Evolutionary conservation across 2,888 invertebrate genomes (phyloP).

Genomic region (Tanypteryx hageni): DNA sequence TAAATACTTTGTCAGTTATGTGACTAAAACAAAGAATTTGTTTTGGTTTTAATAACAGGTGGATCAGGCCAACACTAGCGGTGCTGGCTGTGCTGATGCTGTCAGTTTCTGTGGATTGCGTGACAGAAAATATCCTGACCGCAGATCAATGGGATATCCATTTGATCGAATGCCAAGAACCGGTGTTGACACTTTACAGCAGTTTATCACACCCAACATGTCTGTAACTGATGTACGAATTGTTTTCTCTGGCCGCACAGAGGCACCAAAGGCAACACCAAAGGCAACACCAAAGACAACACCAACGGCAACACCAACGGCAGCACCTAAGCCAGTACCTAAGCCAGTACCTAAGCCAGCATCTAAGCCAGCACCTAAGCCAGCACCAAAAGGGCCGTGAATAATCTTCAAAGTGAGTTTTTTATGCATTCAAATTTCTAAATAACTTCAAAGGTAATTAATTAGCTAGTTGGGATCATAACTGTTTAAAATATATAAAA

Average conservation of each 20-base stretch:
- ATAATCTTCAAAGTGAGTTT: too few relatives aligned
- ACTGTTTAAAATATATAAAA: too few relatives aligned
- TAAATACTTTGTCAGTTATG: too few relatives aligned
- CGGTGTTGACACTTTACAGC: slow-evolving; percentile 78
- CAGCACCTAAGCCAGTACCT: neutral
- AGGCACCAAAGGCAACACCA: neutral
- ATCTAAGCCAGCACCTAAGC: neutral
- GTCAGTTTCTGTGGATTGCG: slow-evolving; percentile 88
- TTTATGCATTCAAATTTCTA: too few relatives aligned
- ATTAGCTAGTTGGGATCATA: too few relatives aligned
- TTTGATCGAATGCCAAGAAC: slow-evolving; percentile 82
- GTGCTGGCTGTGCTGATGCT: slow-evolving; percentile 82
- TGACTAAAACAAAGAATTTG: too few relatives aligned
- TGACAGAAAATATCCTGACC: slow-evolving; percentile 88
- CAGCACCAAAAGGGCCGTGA: neutral
- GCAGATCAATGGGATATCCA: slow-evolving; percentile 91
- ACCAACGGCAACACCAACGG: neutral
- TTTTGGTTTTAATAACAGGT: neutral
- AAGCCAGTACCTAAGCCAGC: neutral
- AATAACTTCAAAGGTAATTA: too few relatives aligned
- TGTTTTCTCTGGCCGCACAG: slow-evolving; percentile 76
- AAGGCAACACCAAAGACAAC: neutral
- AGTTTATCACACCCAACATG: slow-evolving; percentile 89
- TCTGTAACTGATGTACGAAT: slow-evolving; percentile 80
- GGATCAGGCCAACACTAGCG: slow-evolving; percentile 56